These are phyloP conservation scores for Nysson spinosus DNA, from an alignment of 2,888 invertebrate genomes.

Conservation along the genomic window DNA sequence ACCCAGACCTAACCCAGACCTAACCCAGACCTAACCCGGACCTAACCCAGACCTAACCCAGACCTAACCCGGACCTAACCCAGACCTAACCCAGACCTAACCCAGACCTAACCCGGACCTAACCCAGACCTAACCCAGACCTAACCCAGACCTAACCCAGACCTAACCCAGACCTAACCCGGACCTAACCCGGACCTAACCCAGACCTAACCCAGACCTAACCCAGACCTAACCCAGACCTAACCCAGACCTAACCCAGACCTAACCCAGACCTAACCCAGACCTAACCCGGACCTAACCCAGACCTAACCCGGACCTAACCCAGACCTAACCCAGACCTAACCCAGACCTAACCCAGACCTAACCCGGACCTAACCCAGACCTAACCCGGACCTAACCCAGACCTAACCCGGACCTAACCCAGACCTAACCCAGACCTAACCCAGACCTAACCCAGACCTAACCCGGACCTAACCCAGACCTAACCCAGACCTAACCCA, in stretches of 20 bases:
- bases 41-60: too few relatives aligned
- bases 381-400: not conserved
- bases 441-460: not conserved
- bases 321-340: not conserved
- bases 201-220: not conserved
- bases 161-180: not conserved
- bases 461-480: not conserved
- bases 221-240: not conserved
- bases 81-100: not conserved
- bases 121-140: not conserved
- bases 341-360: not conserved
- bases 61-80: too few relatives aligned
- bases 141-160: not conserved
- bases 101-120: not conserved
- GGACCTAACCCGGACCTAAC: not conserved
- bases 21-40: too few relatives aligned
- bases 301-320: not conserved
- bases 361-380: not conserved
- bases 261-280: not conserved
- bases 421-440: not conserved
- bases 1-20: too few relatives aligned
- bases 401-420: not conserved
- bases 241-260: not conserved
- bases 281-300: not conserved
- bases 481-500: not conserved